Evolutionary conservation across 2,113 vertebrate species (phyloP), one percentile per base, ranked within the genome.

Genomic region (Phodopus roborovskii): DNA sequence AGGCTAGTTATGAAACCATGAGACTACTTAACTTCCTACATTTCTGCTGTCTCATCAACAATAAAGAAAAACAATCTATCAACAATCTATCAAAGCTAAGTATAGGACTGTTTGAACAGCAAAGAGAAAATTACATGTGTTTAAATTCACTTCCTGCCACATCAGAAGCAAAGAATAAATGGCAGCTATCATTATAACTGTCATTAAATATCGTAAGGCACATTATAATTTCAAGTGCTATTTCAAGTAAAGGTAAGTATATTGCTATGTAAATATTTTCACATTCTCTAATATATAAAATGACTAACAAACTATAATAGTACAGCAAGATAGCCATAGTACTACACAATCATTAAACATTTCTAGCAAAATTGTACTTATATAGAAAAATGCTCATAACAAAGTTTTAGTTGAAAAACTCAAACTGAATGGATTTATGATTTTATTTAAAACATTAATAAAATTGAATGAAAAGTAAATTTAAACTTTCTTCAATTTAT

Each of bases 221-320:
- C 26, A 39, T 89, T 64, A 64, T 33, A 75, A 36, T 75, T 75
- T 68, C 77, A 88, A 75, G 33, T 26, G 58, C 20, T 64, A 39
- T 50, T 77, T 70, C 39, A 95, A 22, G 28, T 85, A 86, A 81
- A 95, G 12, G 7, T 78, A 85, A 78, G 50, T 79, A 85, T 20
- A 86, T 3, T 73, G 11, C 53, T 93, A 56, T 90, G 58, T 92
- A 92, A 95, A 48, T 86, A 79, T 20, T 90, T 93, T 96, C 16
- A 79, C 73, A 50, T 85, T 79, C n/a, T 86, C 53, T 64, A 71
- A 79, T 79, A 73, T 60, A 85, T 86, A 85, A 84, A 58, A 88
- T 42, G 56, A 60, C 6, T 2, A 68, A 58, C 19, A 92, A 82
- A 92, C 28, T 50, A 50, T 24, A 3, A 28, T 58, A 83, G 68